These are phyloP conservation scores for Nycticryphes semicollaris DNA, from an alignment of 2,113 vertebrate species.

Conservation along the genomic window DNA sequence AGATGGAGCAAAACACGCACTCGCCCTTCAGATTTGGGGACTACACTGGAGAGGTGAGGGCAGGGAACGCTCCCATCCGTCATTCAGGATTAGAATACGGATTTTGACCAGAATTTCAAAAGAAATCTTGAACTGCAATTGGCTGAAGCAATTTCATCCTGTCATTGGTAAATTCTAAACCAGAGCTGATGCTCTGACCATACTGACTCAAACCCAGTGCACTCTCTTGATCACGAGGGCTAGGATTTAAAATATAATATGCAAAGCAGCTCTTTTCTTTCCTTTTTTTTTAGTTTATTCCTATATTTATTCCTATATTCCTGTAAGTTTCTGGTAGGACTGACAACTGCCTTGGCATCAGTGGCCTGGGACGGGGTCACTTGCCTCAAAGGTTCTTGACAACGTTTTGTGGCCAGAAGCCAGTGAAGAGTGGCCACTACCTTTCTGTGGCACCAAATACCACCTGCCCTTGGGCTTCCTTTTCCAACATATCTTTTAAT, in stretches of 20 bases:
- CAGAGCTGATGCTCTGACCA: not conserved
- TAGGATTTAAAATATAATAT: not conserved
- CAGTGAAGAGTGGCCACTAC: not conserved
- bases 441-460: not conserved
- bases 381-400: not conserved
- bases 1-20: not conserved
- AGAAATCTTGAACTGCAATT: not conserved
- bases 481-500: not conserved
- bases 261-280: not conserved
- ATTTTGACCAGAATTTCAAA: not conserved
- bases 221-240: not conserved
- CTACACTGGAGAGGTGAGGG: not conserved
- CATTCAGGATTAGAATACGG: not conserved
- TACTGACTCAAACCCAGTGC: not conserved
- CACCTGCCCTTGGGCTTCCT: not conserved
- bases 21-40: not conserved
- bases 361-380: not conserved
- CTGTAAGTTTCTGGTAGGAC: not conserved
- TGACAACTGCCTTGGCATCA: not conserved
- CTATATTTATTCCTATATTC: not conserved
- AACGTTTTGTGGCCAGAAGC: not conserved
- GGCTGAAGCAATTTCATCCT: not conserved
- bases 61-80: not conserved
- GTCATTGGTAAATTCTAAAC: not conserved
- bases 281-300: not conserved